phyloP scores from a whole-genome alignment of 2,888 invertebrate genomes.

The Stenodera caucasica region DNA sequence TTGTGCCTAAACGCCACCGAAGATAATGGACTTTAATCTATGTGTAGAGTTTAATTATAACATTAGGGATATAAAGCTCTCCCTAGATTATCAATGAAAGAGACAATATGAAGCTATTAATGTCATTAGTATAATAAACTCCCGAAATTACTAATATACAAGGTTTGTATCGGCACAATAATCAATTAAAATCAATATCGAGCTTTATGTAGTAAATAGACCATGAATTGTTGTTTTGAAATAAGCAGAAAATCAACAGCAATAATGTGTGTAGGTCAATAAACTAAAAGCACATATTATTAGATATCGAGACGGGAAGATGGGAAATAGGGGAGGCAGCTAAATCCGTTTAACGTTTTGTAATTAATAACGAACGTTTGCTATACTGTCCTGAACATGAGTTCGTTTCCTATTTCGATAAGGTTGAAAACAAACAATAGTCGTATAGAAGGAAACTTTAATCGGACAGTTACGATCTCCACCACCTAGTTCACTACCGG shows the following conservation, averaged over 20 bases:
- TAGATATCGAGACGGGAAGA: not conserved
- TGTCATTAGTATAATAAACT: no score
- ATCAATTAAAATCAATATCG: slow-evolving; percentile 25
- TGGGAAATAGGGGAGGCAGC: not conserved
- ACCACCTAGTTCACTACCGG: slow-evolving; percentile 30
- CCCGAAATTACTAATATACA: no score
- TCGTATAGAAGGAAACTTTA: slow-evolving; percentile 36
- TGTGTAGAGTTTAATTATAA: no score
- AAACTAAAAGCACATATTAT: not conserved
- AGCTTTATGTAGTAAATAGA: slow-evolving; percentile 17
- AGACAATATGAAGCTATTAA: not conserved
- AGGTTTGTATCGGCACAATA: no score
- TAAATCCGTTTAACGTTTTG: slow-evolving; percentile 37
- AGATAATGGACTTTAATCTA: not conserved
- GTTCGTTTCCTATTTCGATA: slow-evolving; percentile 42
- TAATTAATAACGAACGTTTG: slow-evolving; percentile 33
- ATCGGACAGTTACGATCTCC: slow-evolving; percentile 33
- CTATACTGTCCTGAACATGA: slow-evolving; percentile 34
- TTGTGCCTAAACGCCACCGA: not conserved
- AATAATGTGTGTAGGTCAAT: no score
- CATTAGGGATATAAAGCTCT: not conserved
- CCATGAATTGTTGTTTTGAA: no score
- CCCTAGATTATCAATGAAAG: not conserved
- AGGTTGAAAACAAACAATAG: slow-evolving; percentile 39
- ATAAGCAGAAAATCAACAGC: no score